phyloP scores from a whole-genome alignment of 1,140 invertebrate species.

The Lycorma delicatula region DNA sequence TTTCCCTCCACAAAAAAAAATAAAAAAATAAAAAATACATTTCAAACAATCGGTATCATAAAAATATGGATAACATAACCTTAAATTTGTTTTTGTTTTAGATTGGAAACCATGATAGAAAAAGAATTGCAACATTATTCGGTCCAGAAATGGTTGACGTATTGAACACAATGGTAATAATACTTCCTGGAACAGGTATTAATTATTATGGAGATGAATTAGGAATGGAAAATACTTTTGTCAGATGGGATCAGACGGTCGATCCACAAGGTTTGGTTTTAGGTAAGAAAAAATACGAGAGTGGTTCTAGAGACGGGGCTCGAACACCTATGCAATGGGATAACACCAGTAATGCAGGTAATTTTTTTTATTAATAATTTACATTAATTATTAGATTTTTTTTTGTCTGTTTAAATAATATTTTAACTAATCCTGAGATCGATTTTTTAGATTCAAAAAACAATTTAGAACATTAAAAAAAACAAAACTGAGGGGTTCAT shows the following conservation, averaged over 20 bases:
- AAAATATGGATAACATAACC: too few species aligned
- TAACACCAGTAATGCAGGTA: slow-evolving; percentile 26
- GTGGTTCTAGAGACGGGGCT: slow-evolving; percentile 51
- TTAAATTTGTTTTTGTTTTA: slow-evolving; percentile 31
- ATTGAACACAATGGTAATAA: slow-evolving; percentile 61
- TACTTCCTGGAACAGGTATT: slow-evolving; percentile 64
- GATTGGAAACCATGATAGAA: slow-evolving; percentile 68
- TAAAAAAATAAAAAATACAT: slow-evolving; percentile 72
- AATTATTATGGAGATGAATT: slow-evolving; percentile 73
- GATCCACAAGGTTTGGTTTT: slow-evolving; percentile 36
- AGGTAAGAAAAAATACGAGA: slow-evolving; percentile 35
- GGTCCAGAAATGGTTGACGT: slow-evolving; percentile 55
- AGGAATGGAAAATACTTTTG: slow-evolving; percentile 56
- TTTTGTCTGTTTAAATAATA: too few species aligned
- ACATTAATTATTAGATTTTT: too few species aligned
- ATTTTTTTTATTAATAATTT: too few species aligned
- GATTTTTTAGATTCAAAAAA: too few species aligned
- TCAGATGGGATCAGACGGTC: slow-evolving; percentile 45
- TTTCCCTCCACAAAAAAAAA: too few species aligned
- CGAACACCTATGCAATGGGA: slow-evolving; percentile 72
- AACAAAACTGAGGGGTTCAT: too few species aligned
- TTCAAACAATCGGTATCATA: slow-evolving; percentile 54
- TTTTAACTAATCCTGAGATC: too few species aligned
- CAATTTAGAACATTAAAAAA: too few species aligned
- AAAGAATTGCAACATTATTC: slow-evolving; percentile 53